A percentile compares a stretch with the other conserved stretches of the same genome.
Conservation (phyloP, 2,888 invertebrate genomes). For the Brenthis hecate region DNA sequence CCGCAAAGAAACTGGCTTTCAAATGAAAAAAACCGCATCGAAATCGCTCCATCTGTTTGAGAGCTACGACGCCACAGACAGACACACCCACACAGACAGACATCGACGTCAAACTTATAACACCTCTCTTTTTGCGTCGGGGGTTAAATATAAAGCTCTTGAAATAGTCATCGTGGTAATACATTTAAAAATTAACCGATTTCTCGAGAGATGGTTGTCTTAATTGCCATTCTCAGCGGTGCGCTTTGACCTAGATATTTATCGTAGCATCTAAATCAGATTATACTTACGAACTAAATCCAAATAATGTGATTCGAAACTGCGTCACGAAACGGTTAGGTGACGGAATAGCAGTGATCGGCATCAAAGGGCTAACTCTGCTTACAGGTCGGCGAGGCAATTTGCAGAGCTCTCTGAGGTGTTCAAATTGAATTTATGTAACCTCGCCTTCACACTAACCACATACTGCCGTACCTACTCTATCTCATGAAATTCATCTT, state of each 20-base stretch:
- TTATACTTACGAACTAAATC: slow-evolving; percentile 28
- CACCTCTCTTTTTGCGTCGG: too few relatives aligned
- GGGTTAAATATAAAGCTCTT: neutral
- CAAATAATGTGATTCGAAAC: slow-evolving; percentile 49
- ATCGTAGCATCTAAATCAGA: slow-evolving; percentile 13
- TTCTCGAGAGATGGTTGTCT: neutral
- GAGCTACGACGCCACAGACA: too few relatives aligned
- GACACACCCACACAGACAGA: too few relatives aligned
- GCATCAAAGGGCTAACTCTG: slow-evolving; percentile 66
- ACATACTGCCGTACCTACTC: slow-evolving; percentile 38
- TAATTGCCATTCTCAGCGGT: slow-evolving; percentile 1
- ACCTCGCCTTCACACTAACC: slow-evolving; percentile 54
- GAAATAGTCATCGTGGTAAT: neutral
- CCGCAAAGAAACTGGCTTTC: too few relatives aligned
- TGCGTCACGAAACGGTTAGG: slow-evolving; percentile 48
- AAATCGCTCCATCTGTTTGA: too few relatives aligned
- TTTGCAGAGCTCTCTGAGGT: slow-evolving; percentile 70
- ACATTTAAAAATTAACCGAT: neutral
- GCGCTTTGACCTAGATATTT: slow-evolving; percentile 10
- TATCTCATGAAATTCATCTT: neutral
- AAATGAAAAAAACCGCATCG: too few relatives aligned
- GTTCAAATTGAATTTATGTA: slow-evolving; percentile 75
- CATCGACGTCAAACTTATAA: too few relatives aligned
- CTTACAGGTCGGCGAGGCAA: slow-evolving; percentile 62
- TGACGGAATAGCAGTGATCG: slow-evolving; percentile 60